Percentiles rank a stretch among this genome's conserved stretches.
Conservation (phyloP, 2,797 vertebrate species). For the Staurois parvus region DNA sequence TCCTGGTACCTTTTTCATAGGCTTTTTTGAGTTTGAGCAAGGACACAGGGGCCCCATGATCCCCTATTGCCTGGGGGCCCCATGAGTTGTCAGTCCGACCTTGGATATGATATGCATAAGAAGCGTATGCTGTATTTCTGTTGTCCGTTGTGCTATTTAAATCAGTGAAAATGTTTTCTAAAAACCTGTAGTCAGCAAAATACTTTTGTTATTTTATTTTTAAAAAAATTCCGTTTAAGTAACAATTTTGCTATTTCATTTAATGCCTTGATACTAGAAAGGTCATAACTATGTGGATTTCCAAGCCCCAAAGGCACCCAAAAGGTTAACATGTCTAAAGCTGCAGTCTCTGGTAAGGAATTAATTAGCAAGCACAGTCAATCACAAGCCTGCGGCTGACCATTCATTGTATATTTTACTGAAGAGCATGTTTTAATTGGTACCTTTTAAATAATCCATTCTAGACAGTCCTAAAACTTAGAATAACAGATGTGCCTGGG, state of each 20-base stretch:
- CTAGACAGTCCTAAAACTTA: slow-evolving; percentile 10
- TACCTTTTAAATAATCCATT: slow-evolving; percentile 36
- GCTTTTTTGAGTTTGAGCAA: too few relatives aligned
- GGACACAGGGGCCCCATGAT: too few relatives aligned
- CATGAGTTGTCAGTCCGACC: too few relatives aligned
- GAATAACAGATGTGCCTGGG: slow-evolving; percentile 16
- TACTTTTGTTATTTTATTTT: slow-evolving; percentile 5
- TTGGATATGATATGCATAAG: too few relatives aligned
- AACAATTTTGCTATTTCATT: neutral
- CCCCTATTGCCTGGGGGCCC: too few relatives aligned
- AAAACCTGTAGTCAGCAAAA: neutral
- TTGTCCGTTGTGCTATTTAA: too few relatives aligned
- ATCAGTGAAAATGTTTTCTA: neutral
- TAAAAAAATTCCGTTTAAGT: neutral
- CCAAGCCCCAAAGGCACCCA: neutral
- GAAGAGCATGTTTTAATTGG: slow-evolving; percentile 37
- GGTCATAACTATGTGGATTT: slow-evolving; percentile 13
- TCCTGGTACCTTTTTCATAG: too few relatives aligned
- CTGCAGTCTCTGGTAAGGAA: slow-evolving; percentile 14
- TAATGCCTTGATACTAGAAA: slow-evolving; percentile 2
- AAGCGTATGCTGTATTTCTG: too few relatives aligned
- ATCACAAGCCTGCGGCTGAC: slow-evolving; percentile 24
- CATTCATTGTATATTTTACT: slow-evolving; percentile 26
- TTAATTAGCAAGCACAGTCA: slow-evolving; percentile 20
- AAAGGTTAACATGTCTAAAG: slow-evolving; percentile 23